phyloP scores from a whole-genome alignment of 2,888 invertebrate species.

The Drosophila mimica region DNA sequence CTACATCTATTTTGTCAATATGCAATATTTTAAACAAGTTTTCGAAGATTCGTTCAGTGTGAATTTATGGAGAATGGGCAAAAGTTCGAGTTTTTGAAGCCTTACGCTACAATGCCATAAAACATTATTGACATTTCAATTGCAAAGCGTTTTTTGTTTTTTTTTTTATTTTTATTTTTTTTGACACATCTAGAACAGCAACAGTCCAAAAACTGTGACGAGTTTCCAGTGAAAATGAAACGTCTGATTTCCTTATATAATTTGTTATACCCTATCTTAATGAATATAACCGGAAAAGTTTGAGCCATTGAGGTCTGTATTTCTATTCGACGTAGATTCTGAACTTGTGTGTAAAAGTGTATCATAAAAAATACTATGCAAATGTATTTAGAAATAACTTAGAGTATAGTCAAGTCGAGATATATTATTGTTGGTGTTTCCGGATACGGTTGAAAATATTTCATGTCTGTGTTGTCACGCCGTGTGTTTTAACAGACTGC shows the following conservation, averaged over 20 bases:
- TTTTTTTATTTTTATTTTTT: constrained; percentile 28
- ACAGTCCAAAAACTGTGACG: background rate
- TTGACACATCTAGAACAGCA: constrained; percentile 29
- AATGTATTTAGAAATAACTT: background rate
- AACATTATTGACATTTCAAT: constrained; percentile 81
- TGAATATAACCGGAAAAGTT: background rate
- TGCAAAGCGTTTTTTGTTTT: constrained; percentile 59
- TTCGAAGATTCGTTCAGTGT: constrained; percentile 20
- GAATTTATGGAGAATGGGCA: background rate
- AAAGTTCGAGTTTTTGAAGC: constrained; percentile 47
- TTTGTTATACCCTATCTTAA: constrained; percentile 2
- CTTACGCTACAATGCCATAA: constrained; percentile 61
- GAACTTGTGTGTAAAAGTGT: background rate
- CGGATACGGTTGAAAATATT: constrained; percentile 44
- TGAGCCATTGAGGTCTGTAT: background rate
- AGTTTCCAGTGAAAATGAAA: background rate
- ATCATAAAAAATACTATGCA: background rate
- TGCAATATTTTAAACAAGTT: background rate
- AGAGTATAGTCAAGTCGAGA: background rate
- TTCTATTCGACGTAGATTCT: background rate
- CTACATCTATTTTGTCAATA: background rate
- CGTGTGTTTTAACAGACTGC: constrained; percentile 42
- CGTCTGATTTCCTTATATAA: constrained; percentile 12
- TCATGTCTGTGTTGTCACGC: constrained; percentile 54
- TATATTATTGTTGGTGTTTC: background rate